A percentile compares a stretch with the other conserved stretches of the same genome.
Evolutionary conservation across 2,797 vertebrate species (phyloP).

Genomic region (Atherinosoma microstoma): DNA sequence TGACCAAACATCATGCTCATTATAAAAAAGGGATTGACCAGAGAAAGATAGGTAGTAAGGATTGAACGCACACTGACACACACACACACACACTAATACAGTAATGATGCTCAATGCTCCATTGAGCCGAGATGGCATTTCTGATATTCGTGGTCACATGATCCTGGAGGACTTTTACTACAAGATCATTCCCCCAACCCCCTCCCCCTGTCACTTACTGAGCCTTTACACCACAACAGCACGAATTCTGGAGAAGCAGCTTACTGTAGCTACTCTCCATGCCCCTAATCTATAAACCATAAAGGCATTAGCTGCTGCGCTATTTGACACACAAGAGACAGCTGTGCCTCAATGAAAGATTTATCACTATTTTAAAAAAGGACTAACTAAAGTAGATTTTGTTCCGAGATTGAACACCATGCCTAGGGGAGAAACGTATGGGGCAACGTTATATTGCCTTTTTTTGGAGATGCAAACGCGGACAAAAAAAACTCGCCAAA

Average conservation of each 20-base stretch:
- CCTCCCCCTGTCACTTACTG: conserved; percentile 65
- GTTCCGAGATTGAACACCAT: background rate
- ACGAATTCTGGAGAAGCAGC: conserved; percentile 66
- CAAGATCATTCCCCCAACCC: conserved; percentile 70
- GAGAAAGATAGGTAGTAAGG: conserved; percentile 17
- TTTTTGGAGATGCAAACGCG: background rate
- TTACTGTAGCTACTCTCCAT: conserved; percentile 54
- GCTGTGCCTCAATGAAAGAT: conserved; percentile 42
- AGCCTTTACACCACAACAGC: conserved; percentile 75
- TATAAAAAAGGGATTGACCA: conserved; percentile 27
- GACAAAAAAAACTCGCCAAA: conserved; percentile 38
- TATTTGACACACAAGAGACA: conserved; percentile 50
- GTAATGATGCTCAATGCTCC: conserved; percentile 53
- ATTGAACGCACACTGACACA: conserved; percentile 2
- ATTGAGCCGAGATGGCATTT: conserved; percentile 77
- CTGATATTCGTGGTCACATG: conserved; percentile 80
- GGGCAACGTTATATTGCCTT: background rate
- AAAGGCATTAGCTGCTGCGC: conserved; percentile 50
- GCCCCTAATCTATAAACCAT: conserved; percentile 68
- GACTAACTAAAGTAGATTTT: background rate
- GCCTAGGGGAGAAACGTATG: background rate
- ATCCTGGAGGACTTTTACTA: conserved; percentile 78
- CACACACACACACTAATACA: conserved; percentile 24
- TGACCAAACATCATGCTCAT: conserved; percentile 43
- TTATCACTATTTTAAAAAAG: conserved; percentile 15